Conservation (phyloP, 2,113 vertebrate species). For the Vidua macroura region DNA sequence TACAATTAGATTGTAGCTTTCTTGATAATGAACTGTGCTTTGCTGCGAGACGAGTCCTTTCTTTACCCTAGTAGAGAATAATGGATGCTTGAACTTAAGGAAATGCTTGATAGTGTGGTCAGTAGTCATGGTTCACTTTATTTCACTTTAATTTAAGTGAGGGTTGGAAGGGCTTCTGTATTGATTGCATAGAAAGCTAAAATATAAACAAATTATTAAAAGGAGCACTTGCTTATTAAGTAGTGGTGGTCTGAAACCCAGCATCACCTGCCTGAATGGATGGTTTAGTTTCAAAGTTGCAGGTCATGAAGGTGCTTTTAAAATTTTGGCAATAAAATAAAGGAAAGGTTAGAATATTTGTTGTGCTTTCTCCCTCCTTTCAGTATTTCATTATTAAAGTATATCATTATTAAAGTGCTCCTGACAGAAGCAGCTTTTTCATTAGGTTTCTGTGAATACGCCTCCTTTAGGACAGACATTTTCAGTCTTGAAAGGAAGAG, state of each 20-base stretch:
- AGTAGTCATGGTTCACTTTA: not conserved
- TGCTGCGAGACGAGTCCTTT: not conserved
- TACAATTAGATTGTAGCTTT: not conserved
- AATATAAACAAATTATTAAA: not conserved
- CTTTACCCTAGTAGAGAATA: not conserved
- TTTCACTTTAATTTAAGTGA: not conserved
- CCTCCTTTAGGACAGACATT: not conserved
- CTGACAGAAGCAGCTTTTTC: not conserved
- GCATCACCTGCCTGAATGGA: not conserved
- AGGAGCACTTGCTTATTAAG: not conserved
- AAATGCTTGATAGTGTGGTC: not conserved
- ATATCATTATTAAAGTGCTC: not conserved
- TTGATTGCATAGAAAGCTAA: not conserved
- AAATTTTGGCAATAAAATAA: not conserved
- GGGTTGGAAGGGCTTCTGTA: not conserved
- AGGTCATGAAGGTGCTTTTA: not conserved
- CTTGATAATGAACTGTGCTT: not conserved
- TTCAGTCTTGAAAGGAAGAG: not conserved
- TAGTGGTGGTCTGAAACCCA: not conserved
- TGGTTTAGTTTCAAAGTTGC: not conserved
- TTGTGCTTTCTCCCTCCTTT: not conserved
- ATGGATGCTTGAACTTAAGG: not conserved
- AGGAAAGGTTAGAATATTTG: not conserved
- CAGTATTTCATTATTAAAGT: not conserved
- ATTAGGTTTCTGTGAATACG: not conserved